Evolutionary conservation across 2,797 vertebrate genomes (phyloP).

Genomic region (Cossypha heuglini): DNA sequence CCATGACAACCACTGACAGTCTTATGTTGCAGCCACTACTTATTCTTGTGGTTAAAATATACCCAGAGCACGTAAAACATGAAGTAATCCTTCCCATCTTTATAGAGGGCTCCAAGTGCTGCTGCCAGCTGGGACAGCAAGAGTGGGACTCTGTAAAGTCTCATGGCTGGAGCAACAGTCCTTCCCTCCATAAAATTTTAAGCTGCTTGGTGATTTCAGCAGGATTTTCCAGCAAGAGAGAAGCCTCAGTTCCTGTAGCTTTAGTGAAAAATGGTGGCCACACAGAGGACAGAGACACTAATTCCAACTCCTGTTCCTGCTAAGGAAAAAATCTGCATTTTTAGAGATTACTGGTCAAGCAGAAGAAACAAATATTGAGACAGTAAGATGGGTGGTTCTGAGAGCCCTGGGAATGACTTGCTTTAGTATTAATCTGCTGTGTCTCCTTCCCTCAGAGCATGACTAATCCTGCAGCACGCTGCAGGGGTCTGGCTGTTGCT

Average conservation of each 20-base stretch:
- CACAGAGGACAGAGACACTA: not conserved
- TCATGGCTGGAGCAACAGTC: not conserved
- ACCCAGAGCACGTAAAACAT: not conserved
- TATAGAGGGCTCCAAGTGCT: not conserved
- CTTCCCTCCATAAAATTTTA: not conserved
- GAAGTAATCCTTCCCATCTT: not conserved
- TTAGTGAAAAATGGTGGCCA: not conserved
- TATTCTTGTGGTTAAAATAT: conserved; percentile 23
- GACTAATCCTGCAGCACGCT: not conserved
- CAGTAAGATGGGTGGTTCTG: not conserved
- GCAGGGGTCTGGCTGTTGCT: not conserved
- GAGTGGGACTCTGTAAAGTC: not conserved
- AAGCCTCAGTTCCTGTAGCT: not conserved
- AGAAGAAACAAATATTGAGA: not conserved
- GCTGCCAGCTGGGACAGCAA: not conserved
- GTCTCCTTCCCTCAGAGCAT: not conserved
- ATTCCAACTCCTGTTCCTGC: not conserved
- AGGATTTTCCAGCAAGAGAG: not conserved
- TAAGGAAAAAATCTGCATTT: not conserved
- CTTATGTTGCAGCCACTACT: not conserved
- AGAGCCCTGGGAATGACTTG: not conserved
- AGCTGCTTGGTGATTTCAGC: not conserved
- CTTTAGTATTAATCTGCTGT: not conserved
- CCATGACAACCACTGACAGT: not conserved
- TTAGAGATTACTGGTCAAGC: not conserved